Conservation (phyloP, 2,888 invertebrate species). For the Hemaris fuciformis region DNA sequence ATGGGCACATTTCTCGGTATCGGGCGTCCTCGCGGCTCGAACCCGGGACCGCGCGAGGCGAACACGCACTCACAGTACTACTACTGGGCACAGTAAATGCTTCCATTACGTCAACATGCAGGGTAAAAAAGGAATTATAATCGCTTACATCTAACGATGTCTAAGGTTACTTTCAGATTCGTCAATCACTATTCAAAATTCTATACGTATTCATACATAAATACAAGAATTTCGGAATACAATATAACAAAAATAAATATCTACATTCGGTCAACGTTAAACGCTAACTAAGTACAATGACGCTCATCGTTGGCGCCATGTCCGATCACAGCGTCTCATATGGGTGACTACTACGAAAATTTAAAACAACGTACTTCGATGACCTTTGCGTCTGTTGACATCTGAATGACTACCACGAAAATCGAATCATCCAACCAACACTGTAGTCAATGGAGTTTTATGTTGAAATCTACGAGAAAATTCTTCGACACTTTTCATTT, state of each 20-base stretch:
- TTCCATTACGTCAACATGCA: not conserved
- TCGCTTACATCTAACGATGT: constrained; percentile 34
- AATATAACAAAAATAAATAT: constrained; percentile 80
- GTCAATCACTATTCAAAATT: constrained; percentile 35
- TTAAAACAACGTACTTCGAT: no score
- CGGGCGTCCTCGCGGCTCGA: no score
- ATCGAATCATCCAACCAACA: no score
- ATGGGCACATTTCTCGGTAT: constrained; percentile 38
- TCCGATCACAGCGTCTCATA: no score
- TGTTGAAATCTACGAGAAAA: no score
- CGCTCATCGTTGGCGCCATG: no score
- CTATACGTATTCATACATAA: constrained; percentile 60
- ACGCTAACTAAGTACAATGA: constrained; percentile 77
- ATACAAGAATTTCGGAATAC: constrained; percentile 76
- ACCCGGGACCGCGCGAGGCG: no score
- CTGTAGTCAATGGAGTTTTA: no score
- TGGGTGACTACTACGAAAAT: no score
- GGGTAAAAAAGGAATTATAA: constrained; percentile 13
- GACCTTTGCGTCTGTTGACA: no score
- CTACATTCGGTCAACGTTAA: constrained; percentile 78
- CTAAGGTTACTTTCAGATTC: constrained; percentile 20
- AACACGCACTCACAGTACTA: not conserved
- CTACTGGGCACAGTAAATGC: not conserved
- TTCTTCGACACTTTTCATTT: no score
- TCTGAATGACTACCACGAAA: no score